Evolutionary conservation across 92 coral and sea anemone genomes (phyloP).

Genomic region (Porites lobata): DNA sequence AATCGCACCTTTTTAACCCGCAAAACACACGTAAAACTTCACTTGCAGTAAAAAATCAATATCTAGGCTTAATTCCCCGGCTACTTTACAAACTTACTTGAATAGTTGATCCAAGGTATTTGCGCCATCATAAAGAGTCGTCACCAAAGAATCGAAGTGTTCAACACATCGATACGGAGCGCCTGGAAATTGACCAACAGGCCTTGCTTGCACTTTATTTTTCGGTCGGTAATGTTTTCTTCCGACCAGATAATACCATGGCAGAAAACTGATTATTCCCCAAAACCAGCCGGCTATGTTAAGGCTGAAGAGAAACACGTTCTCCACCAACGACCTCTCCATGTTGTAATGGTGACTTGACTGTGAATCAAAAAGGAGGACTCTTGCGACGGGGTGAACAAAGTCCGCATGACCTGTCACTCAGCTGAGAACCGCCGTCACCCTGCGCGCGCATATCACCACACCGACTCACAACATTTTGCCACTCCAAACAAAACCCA

Average conservation of each 20-base stretch:
- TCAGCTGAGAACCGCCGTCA: slow-evolving; percentile 34
- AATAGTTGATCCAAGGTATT: slow-evolving; percentile 95
- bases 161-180: slow-evolving; percentile 93
- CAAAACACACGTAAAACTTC: no score
- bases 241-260: slow-evolving; percentile 95
- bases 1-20: no score
- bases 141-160: slow-evolving; percentile 85
- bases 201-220: slow-evolving; percentile 84
- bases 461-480: neutral
- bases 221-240: slow-evolving; percentile 77
- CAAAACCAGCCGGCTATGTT: slow-evolving; percentile 94
- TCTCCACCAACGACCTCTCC: slow-evolving; percentile 92
- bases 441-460: slow-evolving; percentile 74
- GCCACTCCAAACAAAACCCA: neutral
- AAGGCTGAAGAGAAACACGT: slow-evolving; percentile 88
- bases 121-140: slow-evolving; percentile 88
- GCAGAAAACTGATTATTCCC: slow-evolving; percentile 93
- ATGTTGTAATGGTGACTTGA: slow-evolving; percentile 35
- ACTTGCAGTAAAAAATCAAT: no score
- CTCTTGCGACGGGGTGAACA: slow-evolving; percentile 32
- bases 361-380: neutral
- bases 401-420: slow-evolving; percentile 78
- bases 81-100: slow-evolving; percentile 63
- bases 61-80: neutral
- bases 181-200: slow-evolving; percentile 85